Percentiles rank a stretch among this genome's conserved stretches.
phyloP scores from a whole-genome alignment of 64 coral and sea anemone species.

The Stylophora pistillata region DNA sequence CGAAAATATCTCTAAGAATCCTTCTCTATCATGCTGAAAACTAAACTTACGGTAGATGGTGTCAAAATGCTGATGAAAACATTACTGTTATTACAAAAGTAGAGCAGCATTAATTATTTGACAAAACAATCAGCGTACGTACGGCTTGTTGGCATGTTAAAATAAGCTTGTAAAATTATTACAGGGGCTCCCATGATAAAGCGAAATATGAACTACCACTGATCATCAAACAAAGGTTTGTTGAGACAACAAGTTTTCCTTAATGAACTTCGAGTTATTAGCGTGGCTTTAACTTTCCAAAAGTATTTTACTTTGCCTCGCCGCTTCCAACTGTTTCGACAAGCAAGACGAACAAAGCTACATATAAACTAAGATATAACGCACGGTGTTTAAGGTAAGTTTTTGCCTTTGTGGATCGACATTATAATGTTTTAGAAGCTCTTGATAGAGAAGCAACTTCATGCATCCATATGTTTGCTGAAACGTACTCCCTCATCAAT shows the following conservation, averaged over 20 bases:
- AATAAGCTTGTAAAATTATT: slow-evolving; percentile 1
- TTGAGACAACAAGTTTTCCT: slow-evolving; percentile 13
- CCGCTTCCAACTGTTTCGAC: not conserved
- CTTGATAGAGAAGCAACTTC: too few relatives aligned
- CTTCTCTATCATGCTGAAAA: not conserved
- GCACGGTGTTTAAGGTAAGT: too few relatives aligned
- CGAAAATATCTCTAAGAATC: not conserved
- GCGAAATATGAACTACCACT: not conserved
- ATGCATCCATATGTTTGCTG: too few relatives aligned
- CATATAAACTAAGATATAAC: too few relatives aligned
- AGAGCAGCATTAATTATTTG: slow-evolving; percentile 4
- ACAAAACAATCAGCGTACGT: not conserved
- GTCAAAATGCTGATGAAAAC: slow-evolving; percentile 19
- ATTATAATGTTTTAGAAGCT: too few relatives aligned
- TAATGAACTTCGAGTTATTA: not conserved
- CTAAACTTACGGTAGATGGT: not conserved
- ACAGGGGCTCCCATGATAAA: not conserved
- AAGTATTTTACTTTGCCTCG: not conserved
- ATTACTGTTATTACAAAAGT: slow-evolving; percentile 10
- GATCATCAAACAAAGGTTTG: slow-evolving; percentile 2
- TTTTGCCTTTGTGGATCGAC: too few relatives aligned
- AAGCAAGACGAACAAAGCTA: too few relatives aligned
- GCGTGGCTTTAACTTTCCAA: too few relatives aligned
- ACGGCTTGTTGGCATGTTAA: slow-evolving; percentile 5
- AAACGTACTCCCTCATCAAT: too few relatives aligned